Base-by-base conservation (phyloP, 23 tunicate genomes). In the Halocynthia aurantium region DNA sequence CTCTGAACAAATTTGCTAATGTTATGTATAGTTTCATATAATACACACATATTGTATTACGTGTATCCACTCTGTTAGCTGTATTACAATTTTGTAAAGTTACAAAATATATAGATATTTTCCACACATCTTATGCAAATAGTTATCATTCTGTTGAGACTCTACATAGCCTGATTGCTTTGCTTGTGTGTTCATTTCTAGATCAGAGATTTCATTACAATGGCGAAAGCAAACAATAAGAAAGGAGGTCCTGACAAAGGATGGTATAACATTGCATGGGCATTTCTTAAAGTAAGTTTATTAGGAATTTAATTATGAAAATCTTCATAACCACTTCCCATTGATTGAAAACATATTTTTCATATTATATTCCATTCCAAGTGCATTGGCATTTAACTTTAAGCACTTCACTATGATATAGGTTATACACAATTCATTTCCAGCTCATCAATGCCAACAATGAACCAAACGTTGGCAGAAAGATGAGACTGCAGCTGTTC, bases 261-360 rank as follows among this genome's bases (percentile, higher is more conserved):
- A 12, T 91, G 97, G 97, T 88, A 86, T 62, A 92, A 88, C 67
- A 63, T 84, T 44, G 98, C 98, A 0, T 92, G 98, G 98, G 98
- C 98, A 10, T 92, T 92, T 86, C 81, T 92, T 5, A 92, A 92
- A 76, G 98, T 92, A 54, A 9, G 61, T 11, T 12, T 67, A 21
- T 12, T 67, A 67, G 2, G 72, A 67, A 20, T 65, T 65, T 10
- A 40, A 65, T 8, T 6, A 20, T 65, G 15, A 20, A 49, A 15
- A 65, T 15, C 22, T 65, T 65, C 31, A 0, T 65, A 13, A 31
- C 44, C 44, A 0, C 44, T 31, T 31, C 44, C 44, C 4, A 31
- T 31, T 31, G 44, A 31, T 31, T 31, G 44, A 31, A 31, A 31
- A 31, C 44, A 31, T 31, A 31, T 31, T 31, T 31, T 31, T 31